These are phyloP conservation scores for Syngnathoides biaculeatus DNA, from an alignment of 2,113 vertebrate species.

Conservation along the genomic window DNA sequence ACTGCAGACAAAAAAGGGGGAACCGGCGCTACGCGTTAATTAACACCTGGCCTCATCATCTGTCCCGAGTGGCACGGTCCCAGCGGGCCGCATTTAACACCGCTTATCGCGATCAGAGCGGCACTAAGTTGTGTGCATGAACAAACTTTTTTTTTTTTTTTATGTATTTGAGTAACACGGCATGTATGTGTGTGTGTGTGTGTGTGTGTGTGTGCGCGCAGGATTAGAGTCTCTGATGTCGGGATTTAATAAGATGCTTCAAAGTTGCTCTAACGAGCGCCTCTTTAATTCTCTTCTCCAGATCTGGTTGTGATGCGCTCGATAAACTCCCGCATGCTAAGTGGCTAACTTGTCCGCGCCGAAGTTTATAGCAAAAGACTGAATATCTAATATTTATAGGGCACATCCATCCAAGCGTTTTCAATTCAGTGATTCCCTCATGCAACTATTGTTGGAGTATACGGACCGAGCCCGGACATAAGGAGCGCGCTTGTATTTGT, in stretches of 20 bases:
- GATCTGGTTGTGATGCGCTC: constrained; percentile 4
- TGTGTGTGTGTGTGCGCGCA: constrained; percentile 7
- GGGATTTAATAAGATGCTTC: constrained; percentile 51
- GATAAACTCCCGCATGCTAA: background rate
- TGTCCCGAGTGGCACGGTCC: constrained; percentile 61
- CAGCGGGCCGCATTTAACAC: constrained; percentile 62
- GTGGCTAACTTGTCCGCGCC: too few species aligned
- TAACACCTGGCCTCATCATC: constrained; percentile 76
- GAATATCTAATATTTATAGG: background rate
- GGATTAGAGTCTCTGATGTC: constrained; percentile 42
- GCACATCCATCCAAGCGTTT: background rate
- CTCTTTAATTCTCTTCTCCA: constrained; percentile 46
- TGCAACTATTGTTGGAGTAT: too few species aligned
- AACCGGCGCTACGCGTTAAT: constrained; percentile 67
- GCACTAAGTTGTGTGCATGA: background rate
- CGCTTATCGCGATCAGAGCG: constrained; percentile 32
- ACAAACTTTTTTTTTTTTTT: background rate
- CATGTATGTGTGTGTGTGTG: constrained; percentile 1
- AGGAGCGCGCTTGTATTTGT: too few species aligned
- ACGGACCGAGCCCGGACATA: too few species aligned
- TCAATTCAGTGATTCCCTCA: background rate
- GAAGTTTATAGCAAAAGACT: background rate
- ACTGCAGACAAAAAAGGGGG: constrained; percentile 35
- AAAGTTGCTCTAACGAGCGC: constrained; percentile 43
- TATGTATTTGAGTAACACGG: background rate